Conservation (phyloP, 2,888 invertebrate genomes). For the Allygus modestus region DNA sequence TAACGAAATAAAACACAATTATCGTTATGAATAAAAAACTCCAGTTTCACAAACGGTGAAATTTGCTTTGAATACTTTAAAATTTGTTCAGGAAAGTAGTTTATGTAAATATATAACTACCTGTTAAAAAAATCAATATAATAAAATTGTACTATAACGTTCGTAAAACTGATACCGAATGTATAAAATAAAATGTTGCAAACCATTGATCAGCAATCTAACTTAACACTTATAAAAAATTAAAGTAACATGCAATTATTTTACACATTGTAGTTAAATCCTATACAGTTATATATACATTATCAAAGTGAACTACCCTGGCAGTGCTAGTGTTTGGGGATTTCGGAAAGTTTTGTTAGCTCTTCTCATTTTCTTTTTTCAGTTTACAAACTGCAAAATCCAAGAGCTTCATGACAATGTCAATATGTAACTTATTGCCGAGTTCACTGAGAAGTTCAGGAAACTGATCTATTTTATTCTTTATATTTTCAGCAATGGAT, state of each 20-base stretch:
- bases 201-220: neutral
- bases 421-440: slow-evolving; percentile 16
- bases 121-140: neutral
- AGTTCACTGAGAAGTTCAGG: slow-evolving; percentile 34
- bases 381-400: slow-evolving; percentile 31
- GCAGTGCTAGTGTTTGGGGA: neutral
- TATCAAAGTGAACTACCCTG: neutral
- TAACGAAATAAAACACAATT: neutral
- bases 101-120: neutral
- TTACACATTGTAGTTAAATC: slow-evolving; percentile 8
- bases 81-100: neutral
- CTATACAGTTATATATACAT: slow-evolving; percentile 23
- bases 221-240: neutral
- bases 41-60: neutral
- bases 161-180: neutral
- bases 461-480: neutral
- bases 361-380: slow-evolving; percentile 11
- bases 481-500: slow-evolving; percentile 37
- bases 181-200: neutral
- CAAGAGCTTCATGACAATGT: slow-evolving; percentile 11
- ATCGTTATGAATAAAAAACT: neutral
- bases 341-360: neutral
- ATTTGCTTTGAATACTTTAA: neutral
- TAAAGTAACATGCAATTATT: neutral
- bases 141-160: neutral